Evolutionary conservation across 1,140 invertebrate species (phyloP).

Genomic region (Eumeta japonica): DNA sequence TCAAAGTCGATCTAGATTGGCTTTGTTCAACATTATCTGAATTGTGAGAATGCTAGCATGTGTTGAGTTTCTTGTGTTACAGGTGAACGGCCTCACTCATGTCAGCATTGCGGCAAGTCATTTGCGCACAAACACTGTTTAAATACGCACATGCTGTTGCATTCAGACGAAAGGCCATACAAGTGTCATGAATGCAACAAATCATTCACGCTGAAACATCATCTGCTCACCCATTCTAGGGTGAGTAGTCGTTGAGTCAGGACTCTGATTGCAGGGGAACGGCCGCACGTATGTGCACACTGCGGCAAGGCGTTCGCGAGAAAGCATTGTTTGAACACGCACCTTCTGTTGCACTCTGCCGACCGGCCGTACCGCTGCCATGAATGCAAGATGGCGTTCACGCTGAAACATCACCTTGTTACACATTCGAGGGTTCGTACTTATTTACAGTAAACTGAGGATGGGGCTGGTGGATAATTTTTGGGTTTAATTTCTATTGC

Average conservation of each 20-base stretch:
- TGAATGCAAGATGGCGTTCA: slow-evolving; percentile 85
- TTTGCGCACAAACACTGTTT: slow-evolving; percentile 78
- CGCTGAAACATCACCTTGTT: slow-evolving; percentile 76
- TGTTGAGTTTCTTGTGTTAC: slow-evolving; percentile 11
- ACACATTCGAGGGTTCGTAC: slow-evolving; percentile 72
- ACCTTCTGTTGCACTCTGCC: slow-evolving; percentile 75
- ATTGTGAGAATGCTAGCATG: not conserved
- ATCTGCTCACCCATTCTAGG: slow-evolving; percentile 66
- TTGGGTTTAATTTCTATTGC: too few species aligned
- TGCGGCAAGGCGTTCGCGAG: slow-evolving; percentile 85
- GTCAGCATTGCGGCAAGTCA: slow-evolving; percentile 74
- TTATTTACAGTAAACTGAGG: too few species aligned
- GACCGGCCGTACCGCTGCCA: slow-evolving; percentile 79
- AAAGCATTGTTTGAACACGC: slow-evolving; percentile 81
- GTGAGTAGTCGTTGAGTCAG: slow-evolving; percentile 57
- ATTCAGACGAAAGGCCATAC: slow-evolving; percentile 72
- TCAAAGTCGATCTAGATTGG: too few species aligned
- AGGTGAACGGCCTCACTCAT: slow-evolving; percentile 73
- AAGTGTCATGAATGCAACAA: slow-evolving; percentile 77
- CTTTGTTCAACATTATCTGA: too few species aligned
- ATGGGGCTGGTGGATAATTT: too few species aligned
- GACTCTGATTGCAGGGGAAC: slow-evolving; percentile 68
- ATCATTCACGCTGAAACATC: slow-evolving; percentile 73
- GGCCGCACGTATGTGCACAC: slow-evolving; percentile 78
- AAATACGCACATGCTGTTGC: slow-evolving; percentile 70